Conservation (phyloP, 2,888 invertebrate genomes). For the Philopedon plagiatum region DNA sequence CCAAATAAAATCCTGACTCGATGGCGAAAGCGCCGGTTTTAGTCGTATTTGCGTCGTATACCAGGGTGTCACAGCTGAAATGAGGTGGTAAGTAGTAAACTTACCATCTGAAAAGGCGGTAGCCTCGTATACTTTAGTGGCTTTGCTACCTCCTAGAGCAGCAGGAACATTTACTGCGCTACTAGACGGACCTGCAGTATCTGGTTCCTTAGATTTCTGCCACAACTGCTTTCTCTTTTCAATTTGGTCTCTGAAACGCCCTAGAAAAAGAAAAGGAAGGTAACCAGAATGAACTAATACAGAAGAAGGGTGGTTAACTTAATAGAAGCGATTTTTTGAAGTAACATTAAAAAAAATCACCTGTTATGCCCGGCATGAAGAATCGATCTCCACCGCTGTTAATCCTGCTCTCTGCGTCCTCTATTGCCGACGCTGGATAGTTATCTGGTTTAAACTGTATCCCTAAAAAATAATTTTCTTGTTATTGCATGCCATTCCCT, state of each 20-base stretch:
- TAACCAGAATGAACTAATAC: too few species aligned
- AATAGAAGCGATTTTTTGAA: too few species aligned
- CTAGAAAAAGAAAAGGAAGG: slow-evolving; percentile 16
- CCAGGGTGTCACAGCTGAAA: too few species aligned
- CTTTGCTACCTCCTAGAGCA: slow-evolving; percentile 55
- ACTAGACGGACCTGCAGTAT: slow-evolving; percentile 51
- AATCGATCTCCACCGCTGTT: slow-evolving; percentile 70
- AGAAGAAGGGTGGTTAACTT: too few species aligned
- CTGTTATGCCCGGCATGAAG: slow-evolving; percentile 68
- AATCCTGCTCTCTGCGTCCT: slow-evolving; percentile 68
- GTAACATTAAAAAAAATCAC: too few species aligned
- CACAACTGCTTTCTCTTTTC: slow-evolving; percentile 94
- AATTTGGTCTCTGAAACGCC: slow-evolving; percentile 88
- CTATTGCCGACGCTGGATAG: slow-evolving; percentile 45
- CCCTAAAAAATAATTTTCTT: slow-evolving; percentile 29
- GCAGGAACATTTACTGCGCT: slow-evolving; percentile 55
- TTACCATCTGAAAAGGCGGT: slow-evolving; percentile 90
- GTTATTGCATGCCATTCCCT: too few species aligned
- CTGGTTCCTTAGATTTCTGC: slow-evolving; percentile 82
- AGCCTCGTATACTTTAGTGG: slow-evolving; percentile 79
- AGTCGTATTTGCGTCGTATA: too few species aligned
- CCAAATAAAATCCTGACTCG: too few species aligned
- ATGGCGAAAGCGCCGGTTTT: too few species aligned
- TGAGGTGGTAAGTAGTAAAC: too few species aligned
- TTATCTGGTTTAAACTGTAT: slow-evolving; percentile 47